phyloP scores from a whole-genome alignment of 2,797 vertebrate genomes.

The Pseudochromis fuscus region DNA sequence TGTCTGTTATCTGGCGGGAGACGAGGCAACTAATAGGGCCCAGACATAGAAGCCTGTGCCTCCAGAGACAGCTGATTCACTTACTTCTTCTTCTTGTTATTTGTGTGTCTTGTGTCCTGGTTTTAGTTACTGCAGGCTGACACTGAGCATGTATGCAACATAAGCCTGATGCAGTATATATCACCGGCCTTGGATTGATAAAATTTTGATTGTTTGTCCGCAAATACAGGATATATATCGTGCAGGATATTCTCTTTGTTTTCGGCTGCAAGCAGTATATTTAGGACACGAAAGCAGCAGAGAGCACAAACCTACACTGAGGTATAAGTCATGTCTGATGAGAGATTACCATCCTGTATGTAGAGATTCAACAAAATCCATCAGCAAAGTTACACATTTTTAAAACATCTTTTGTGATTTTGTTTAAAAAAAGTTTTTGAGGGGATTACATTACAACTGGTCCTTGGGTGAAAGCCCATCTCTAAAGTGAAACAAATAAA shows the following conservation, averaged over 20 bases:
- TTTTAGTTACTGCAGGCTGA: slow-evolving; percentile 50
- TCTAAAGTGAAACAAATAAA: too few species aligned
- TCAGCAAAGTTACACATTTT: too few species aligned
- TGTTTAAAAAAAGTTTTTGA: too few species aligned
- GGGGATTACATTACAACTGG: too few species aligned
- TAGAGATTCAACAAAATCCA: too few species aligned
- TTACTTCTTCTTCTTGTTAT: slow-evolving; percentile 67
- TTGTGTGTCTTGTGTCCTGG: slow-evolving; percentile 53
- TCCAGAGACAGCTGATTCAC: slow-evolving; percentile 76
- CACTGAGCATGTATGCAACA: slow-evolving; percentile 27
- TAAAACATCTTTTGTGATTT: too few species aligned
- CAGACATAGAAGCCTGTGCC: slow-evolving; percentile 59
- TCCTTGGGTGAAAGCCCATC: too few species aligned
- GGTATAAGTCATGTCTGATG: too few species aligned
- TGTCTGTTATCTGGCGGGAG: slow-evolving; percentile 76
- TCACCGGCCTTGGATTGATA: slow-evolving; percentile 4
- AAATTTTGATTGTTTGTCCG: slow-evolving; percentile 9
- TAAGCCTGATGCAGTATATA: slow-evolving; percentile 10
- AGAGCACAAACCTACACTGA: too few species aligned
- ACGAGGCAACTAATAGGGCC: slow-evolving; percentile 74
- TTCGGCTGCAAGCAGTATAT: not conserved
- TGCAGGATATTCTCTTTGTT: slow-evolving; percentile 3
- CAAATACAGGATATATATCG: not conserved
- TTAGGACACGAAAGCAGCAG: too few species aligned
- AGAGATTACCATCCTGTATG: too few species aligned